Evolutionary conservation across 2,113 vertebrate species (phyloP), one percentile per base, ranked within the genome.

Genomic region (Zosterops lateralis): DNA sequence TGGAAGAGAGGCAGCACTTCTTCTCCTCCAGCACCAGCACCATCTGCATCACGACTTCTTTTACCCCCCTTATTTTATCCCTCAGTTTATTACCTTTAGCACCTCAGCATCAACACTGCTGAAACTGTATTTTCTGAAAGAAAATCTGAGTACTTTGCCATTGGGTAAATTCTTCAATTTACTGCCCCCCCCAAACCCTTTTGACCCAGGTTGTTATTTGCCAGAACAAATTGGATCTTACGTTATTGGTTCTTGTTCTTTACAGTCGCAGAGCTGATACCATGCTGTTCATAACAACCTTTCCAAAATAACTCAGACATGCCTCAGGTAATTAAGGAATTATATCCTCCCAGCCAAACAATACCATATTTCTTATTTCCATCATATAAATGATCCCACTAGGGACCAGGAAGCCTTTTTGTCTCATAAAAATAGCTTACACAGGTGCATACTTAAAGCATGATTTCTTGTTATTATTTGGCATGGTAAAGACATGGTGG

Each of bases 291-390:
- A 16, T 53, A 75, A 87, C 64, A 75, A 66, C 79, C 72, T 71
- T 92, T 90, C 91, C 93, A 87, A 94, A 95, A 88, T 53, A 91
- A 88, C 78, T 87, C 74, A 76, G 94, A 87, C 72, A 40, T 77
- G 87, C 87, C 95, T 92, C 85, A 61, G 75, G 85, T 95, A 91
- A 94, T 92, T 93, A 92, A 88, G 82, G 84, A 97, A 91, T 95
- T 91, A 84, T n/a, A 53, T 51, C 67, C 45, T 57, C 50, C 48
- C 40, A 74, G 84, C 38, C 92, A 90, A 93, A 94, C 78, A 91
- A 91, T 90, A 94, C 64, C 84, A 66, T 95, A 66, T 90, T 96
- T 95, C 91, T 95, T 80, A 88, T 95, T 95, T 95, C 90, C 84
- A 88, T 74, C 89, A 53, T 53, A 95, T 71, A 96, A 96, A 83